These are phyloP conservation scores for Scylla paramamosain DNA, from an alignment of 1,140 invertebrate species.

Conservation along the genomic window DNA sequence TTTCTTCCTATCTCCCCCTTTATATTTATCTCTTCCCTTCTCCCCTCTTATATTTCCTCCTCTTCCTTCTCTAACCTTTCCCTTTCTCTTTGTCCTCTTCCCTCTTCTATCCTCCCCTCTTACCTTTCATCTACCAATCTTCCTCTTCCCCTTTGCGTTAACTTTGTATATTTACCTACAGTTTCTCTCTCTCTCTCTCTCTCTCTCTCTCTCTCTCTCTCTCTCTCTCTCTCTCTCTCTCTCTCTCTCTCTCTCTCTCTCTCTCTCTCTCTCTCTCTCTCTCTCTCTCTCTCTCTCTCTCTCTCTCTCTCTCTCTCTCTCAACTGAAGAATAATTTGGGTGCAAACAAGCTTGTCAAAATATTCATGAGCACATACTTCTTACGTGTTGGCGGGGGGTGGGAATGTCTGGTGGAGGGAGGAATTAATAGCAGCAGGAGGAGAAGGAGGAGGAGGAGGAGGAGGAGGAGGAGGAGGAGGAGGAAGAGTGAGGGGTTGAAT, in stretches of 20 bases:
- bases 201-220: not conserved
- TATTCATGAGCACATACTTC: constrained; percentile 57
- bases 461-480: not conserved
- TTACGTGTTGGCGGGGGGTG: not conserved
- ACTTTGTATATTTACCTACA: not conserved
- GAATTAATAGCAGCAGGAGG: not conserved
- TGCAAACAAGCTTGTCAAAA: constrained; percentile 51
- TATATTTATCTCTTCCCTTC: no score
- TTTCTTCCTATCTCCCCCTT: not conserved
- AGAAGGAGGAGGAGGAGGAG: not conserved
- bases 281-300: not conserved
- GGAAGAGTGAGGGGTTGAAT: not conserved
- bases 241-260: not conserved
- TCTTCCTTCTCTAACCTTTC: not conserved
- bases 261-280: not conserved
- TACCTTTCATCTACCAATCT: not conserved
- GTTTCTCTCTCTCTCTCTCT: not conserved
- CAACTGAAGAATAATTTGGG: constrained; percentile 39
- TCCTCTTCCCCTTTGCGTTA: not conserved
- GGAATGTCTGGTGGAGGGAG: constrained; percentile 22
- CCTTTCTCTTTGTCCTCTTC: not conserved
- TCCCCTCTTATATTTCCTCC: not conserved
- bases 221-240: not conserved
- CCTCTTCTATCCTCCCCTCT: not conserved
- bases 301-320: not conserved